Conservation (phyloP, 2,797 vertebrate species). For the Hozukius guyotensis region DNA sequence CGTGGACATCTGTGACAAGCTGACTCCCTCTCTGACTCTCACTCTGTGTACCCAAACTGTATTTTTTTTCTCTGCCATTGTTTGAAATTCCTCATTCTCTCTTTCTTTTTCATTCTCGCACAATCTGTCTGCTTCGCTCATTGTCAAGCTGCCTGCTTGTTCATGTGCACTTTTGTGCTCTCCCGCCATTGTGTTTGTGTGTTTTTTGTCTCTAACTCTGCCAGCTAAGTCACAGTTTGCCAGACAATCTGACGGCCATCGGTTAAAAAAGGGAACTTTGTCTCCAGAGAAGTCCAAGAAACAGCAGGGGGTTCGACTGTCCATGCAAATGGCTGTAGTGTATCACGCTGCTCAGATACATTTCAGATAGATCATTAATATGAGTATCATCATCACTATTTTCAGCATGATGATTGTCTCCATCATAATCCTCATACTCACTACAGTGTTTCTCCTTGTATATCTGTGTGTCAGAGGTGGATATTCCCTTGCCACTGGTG, state of each 20-base stretch:
- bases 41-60: constrained; percentile 29
- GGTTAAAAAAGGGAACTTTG: constrained; percentile 51
- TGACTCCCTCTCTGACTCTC: constrained; percentile 37
- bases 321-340: background rate
- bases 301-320: constrained; percentile 45
- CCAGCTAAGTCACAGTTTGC: constrained; percentile 52
- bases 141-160: constrained; percentile 63
- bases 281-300: constrained; percentile 43
- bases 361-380: background rate
- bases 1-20: constrained; percentile 64
- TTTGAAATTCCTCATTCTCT: constrained; percentile 48
- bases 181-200: constrained; percentile 36
- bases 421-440: background rate
- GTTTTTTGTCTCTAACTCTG: constrained; percentile 37
- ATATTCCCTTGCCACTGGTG: background rate
- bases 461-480: constrained; percentile 25
- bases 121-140: constrained; percentile 63
- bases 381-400: background rate
- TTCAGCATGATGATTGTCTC: background rate
- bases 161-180: constrained; percentile 53
- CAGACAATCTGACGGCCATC: constrained; percentile 63
- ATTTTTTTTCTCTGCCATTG: constrained; percentile 41
- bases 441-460: background rate
- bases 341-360: background rate
- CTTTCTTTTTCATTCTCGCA: constrained; percentile 49